phyloP scores from a whole-genome alignment of 2,113 vertebrate genomes.

The Turdus rufiventris region DNA sequence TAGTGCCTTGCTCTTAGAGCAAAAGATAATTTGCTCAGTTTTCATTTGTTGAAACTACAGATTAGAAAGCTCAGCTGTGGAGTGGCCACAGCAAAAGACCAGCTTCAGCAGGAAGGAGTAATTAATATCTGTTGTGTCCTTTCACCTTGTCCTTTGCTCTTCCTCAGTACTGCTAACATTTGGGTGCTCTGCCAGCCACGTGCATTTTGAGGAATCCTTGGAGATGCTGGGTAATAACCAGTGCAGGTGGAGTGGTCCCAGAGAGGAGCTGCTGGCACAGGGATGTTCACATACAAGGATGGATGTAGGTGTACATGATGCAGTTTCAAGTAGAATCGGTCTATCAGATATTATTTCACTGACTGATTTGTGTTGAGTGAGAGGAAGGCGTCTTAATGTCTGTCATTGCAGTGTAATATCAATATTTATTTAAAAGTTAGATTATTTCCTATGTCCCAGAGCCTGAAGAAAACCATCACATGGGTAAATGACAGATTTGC shows the following conservation, averaged over 20 bases:
- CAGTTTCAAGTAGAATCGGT: neutral
- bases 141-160: neutral
- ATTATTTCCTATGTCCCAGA: neutral
- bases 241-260: fast-evolving
- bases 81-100: neutral
- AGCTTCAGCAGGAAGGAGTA: neutral
- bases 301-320: neutral
- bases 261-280: neutral
- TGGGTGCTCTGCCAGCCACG: neutral
- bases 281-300: neutral
- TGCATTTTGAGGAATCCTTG: neutral
- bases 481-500: neutral
- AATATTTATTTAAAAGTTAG: neutral
- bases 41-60: neutral
- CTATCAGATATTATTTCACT: neutral
- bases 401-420: neutral
- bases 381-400: neutral
- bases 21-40: neutral
- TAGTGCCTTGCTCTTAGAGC: neutral
- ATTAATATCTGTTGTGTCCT: neutral
- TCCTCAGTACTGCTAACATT: neutral
- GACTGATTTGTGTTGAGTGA: neutral
- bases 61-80: neutral
- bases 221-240: neutral
- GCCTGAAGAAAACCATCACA: neutral